Percentiles rank a stretch among this genome's conserved stretches.
phyloP scores from a whole-genome alignment of 2,113 vertebrate species.

The Spea multiplicata region DNA sequence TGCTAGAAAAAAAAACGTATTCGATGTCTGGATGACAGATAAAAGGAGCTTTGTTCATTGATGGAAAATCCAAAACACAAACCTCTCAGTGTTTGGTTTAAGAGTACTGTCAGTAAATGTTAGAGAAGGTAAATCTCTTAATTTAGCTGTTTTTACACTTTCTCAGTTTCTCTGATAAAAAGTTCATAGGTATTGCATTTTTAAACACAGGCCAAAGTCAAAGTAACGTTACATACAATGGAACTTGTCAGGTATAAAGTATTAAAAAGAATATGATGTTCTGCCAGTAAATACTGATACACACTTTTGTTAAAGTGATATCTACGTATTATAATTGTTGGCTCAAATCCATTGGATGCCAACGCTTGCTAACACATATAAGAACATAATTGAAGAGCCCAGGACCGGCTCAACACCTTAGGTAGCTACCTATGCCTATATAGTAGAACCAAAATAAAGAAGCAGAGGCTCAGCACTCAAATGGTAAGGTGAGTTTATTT shows the following conservation, averaged over 20 bases:
- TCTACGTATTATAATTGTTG: no score
- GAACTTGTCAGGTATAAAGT: conserved; percentile 25
- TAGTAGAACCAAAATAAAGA: no score
- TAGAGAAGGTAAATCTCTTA: conserved; percentile 43
- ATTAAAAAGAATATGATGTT: neutral
- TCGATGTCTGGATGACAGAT: conserved; percentile 26
- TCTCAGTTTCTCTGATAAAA: conserved; percentile 33
- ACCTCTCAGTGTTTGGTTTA: conserved; percentile 28
- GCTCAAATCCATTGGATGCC: no score
- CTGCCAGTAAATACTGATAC: neutral
- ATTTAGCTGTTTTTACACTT: conserved; percentile 31
- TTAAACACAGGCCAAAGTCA: conserved; percentile 40
- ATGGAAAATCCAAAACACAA: conserved; percentile 26
- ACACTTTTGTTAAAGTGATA: neutral
- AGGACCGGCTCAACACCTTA: no score
- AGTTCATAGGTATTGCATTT: conserved; percentile 36
- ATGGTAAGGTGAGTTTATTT: no score
- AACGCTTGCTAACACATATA: no score
- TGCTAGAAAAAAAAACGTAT: conserved; percentile 32
- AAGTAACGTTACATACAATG: neutral
- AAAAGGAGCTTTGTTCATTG: conserved; percentile 39
- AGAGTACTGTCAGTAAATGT: conserved; percentile 17
- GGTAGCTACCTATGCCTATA: no score
- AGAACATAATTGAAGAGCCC: no score
- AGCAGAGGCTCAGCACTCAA: no score